These are phyloP conservation scores for Schizopygopsis pylzovi DNA, from an alignment of 2,797 vertebrate species.

Conservation along the genomic window DNA sequence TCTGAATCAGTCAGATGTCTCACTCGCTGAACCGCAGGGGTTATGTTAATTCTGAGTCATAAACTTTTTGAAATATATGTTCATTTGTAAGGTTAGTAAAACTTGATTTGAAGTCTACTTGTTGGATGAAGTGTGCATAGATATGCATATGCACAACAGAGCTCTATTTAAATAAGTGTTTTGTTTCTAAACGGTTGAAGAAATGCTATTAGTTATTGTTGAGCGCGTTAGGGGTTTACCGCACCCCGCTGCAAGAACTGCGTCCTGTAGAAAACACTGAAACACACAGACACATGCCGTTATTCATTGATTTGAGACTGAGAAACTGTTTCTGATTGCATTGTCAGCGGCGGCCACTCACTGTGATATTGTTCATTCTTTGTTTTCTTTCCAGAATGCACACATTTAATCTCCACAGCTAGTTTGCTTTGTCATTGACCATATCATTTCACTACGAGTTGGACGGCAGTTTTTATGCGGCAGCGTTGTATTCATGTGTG, in stretches of 20 bases:
- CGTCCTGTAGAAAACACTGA: background rate
- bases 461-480: background rate
- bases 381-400: constrained; percentile 12
- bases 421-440: constrained; percentile 21
- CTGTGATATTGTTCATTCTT: constrained; percentile 24
- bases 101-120: background rate
- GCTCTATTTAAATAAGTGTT: background rate
- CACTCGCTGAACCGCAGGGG: background rate
- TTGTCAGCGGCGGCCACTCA: background rate
- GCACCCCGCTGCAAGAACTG: background rate
- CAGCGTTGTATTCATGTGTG: constrained; percentile 17
- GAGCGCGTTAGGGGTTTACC: background rate
- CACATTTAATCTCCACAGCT: constrained; percentile 14
- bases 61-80: background rate
- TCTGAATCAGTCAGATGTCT: background rate
- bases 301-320: background rate
- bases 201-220: background rate
- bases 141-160: background rate
- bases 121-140: background rate
- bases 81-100: background rate
- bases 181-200: background rate
- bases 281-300: background rate
- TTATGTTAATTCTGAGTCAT: background rate
- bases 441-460: background rate
- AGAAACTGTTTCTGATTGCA: background rate